Percentiles rank a stretch among this genome's conserved stretches.
These are phyloP conservation scores for Caenorhabditis auriculariae DNA, from an alignment of 2,888 invertebrate species.

Conservation along the genomic window DNA sequence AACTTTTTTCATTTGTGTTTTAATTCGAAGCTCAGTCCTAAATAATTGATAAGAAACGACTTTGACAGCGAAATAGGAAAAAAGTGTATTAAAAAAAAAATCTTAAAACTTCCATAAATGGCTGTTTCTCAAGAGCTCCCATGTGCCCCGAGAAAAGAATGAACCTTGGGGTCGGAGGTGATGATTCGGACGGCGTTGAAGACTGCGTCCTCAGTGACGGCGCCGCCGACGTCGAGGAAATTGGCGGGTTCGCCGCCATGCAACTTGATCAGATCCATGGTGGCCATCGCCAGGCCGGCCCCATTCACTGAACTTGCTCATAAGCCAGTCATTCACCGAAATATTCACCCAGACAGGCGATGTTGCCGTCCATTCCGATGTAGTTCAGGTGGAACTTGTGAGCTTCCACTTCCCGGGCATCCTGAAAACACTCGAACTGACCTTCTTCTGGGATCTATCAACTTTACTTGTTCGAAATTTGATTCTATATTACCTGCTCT, in stretches of 20 bases:
- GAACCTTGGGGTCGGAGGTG: constrained; percentile 71
- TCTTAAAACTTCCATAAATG: too few relatives aligned
- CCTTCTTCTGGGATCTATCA: too few relatives aligned
- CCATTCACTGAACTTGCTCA: constrained; percentile 80
- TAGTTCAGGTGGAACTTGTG: constrained; percentile 87
- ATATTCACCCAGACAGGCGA: constrained; percentile 78
- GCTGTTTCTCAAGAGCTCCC: too few relatives aligned
- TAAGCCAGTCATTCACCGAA: neutral
- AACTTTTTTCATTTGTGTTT: too few relatives aligned
- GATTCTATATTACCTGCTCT: constrained; percentile 70
- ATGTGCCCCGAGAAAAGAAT: neutral
- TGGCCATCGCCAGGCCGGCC: constrained; percentile 98
- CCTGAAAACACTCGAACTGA: constrained; percentile 67
- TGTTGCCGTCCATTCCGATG: constrained; percentile 94
- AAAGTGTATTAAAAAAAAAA: too few relatives aligned
- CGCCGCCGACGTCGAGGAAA: constrained; percentile 95
- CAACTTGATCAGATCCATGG: constrained; percentile 97
- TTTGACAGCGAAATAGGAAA: too few relatives aligned
- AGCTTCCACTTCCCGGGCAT: constrained; percentile 93
- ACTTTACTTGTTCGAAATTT: neutral
- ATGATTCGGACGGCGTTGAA: constrained; percentile 87
- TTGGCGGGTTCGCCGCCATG: constrained; percentile 96
- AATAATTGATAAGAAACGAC: too few relatives aligned
- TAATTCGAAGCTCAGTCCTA: too few relatives aligned
- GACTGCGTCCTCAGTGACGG: constrained; percentile 85